Base-by-base conservation (phyloP, 2,888 invertebrate genomes). In the Tinea pellionella region DNA sequence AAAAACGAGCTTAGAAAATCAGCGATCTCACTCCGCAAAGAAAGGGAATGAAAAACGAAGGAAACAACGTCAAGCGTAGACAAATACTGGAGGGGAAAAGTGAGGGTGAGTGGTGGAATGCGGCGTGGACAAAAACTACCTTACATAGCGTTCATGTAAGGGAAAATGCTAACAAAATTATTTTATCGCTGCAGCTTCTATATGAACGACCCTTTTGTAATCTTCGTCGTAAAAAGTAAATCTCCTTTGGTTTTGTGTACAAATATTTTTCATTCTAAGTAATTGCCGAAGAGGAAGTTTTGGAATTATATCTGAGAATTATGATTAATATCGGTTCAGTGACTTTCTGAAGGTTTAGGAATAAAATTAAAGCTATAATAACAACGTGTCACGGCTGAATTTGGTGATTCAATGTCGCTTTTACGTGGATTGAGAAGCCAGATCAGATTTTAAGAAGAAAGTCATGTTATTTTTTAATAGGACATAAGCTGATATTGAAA, bases 51-150 rank as follows among this genome's bases (percentile, higher is more conserved):
- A 63, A 64, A 62, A 58, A 58, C 57, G 62, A 58, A 60, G 62
- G 62, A 61, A 53, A 47, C 24, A 56, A 60, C 51, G 61, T 59
- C 61, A 59, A 42, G 61, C 57, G 60, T 60, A 57, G 62, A 62
- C 60, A 61, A 61, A 62, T 60, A 61, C 59, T 47, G 58, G 61
- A 18, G 55, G 55, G 55, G 59, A n/a, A n/a, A 59, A 57, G 15
- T n/a, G 51, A 56, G 61, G 58, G 61, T 19, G 56, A 16, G 37
- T 55, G 30, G 53, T 13, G 42, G 58, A 60, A 60, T 58, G 56
- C 60, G 57, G 53, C 55, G 18, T 13, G 47, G 53, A 60, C 61
- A 61, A 60, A 61, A 61, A 61, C 51, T 61, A 41, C 29, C 42
- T 42, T 11, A 47, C 18, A 53, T 24, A 53, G 24, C 13, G 15